phyloP scores from a whole-genome alignment of 1,140 invertebrate genomes.

The Drusus annulatus region DNA sequence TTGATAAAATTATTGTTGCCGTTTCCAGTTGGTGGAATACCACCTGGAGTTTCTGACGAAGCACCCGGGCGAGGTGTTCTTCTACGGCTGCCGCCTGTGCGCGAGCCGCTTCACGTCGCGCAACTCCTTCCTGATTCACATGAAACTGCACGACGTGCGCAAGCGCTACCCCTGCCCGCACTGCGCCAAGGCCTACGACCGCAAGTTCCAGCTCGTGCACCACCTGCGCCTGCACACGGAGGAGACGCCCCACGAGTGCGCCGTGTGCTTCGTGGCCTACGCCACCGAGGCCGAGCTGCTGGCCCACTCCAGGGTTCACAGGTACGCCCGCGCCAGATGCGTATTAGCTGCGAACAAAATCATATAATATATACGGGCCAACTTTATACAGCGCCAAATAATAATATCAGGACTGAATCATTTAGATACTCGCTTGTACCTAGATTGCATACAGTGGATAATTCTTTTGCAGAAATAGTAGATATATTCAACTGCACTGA shows the following conservation, averaged over 20 bases:
- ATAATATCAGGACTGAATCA: no score
- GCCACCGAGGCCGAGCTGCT: constrained; percentile 42
- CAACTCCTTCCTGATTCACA: constrained; percentile 56
- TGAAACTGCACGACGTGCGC: constrained; percentile 57
- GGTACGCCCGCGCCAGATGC: no score
- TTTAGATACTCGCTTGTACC: no score
- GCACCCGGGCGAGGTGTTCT: constrained; percentile 58
- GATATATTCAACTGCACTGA: no score
- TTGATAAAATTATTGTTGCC: not conserved
- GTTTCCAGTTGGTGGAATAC: constrained; percentile 56
- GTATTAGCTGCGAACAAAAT: no score
- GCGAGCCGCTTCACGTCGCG: constrained; percentile 56
- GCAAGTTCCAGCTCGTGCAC: constrained; percentile 57
- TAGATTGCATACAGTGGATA: no score
- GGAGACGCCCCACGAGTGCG: constrained; percentile 56
- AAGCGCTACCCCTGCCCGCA: constrained; percentile 56
- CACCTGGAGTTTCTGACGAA: constrained; percentile 57
- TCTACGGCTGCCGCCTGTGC: constrained; percentile 57
- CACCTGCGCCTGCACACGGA: constrained; percentile 55
- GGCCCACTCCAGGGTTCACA: constrained; percentile 41
- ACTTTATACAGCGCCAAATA: no score
- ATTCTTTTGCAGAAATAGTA: no score
- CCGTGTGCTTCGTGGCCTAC: constrained; percentile 56
- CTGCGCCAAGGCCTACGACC: constrained; percentile 57
- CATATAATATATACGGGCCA: no score